Base-by-base conservation (phyloP, 2,113 vertebrate genomes). In the Clarias batrachus region DNA sequence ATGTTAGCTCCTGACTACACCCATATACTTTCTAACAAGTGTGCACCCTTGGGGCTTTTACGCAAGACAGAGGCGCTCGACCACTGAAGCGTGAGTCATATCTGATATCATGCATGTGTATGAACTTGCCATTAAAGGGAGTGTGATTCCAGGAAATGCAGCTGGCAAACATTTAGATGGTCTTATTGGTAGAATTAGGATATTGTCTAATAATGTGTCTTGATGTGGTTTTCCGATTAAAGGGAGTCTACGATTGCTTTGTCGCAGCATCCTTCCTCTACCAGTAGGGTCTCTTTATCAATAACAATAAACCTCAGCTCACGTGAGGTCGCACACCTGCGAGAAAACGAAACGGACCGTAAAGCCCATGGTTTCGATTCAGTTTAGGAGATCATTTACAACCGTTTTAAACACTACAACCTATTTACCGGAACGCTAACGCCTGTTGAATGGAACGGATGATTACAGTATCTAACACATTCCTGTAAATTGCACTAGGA, bases 51-150 rank as follows among this genome's bases (percentile, higher is more conserved):
- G 6, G 8, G 78, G 85, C 78, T 81, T 60, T 81, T 71, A 56
- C 71, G 41, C 30, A n/a, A 8, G 81, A 27, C 65, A 70, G 21
- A 74, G 25, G 52, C 2, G 5, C 25, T 52, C 13, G 11, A 37
- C 2, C 27, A 2, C 27, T 19, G 54, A 19, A 52, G 66, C 3
- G 5, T 81, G 56, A 70, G 54, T 56, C 19, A 37, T 25, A 30
- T 30, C 52, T 80, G 62, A 80, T 66, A n/a, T 80, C 48, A 70
- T 59, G 48, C 56, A 82, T 56, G 54, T 41, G 78, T 81, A 79
- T 71, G 77, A 23, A 16, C 17, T 60, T 86, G 85, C 57, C 56
- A 14, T 54, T 11, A 70, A 0, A 86, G 33, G 54, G 85, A 86
- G 65, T 57, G 77, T 60, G 54, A 48, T 41, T 60, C 23, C 33